A percentile compares a stretch with the other conserved stretches of the same genome.
phyloP scores from a whole-genome alignment of 2,113 vertebrate genomes.

The Grantiella picta region DNA sequence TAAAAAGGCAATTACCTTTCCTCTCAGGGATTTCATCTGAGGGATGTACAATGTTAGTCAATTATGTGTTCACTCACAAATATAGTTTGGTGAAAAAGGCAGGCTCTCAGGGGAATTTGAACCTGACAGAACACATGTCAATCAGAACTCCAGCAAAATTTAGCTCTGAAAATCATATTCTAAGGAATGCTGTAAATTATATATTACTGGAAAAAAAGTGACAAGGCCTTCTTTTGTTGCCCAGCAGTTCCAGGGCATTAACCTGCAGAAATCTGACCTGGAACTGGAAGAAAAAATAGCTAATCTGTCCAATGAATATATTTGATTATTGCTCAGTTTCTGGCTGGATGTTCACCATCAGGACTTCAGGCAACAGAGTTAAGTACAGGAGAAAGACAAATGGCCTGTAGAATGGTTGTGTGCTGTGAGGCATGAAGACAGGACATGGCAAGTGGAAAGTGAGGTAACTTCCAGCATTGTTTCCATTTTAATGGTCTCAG shows the following conservation, averaged over 20 bases:
- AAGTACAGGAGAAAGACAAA: background rate
- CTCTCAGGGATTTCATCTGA: background rate
- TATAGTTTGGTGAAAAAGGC: background rate
- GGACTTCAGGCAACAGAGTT: background rate
- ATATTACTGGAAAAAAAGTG: background rate
- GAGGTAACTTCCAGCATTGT: background rate
- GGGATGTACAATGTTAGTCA: background rate
- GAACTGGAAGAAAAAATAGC: background rate
- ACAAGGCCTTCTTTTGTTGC: background rate
- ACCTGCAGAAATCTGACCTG: background rate
- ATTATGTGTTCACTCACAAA: background rate
- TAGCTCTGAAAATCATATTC: background rate
- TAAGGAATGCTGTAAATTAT: background rate
- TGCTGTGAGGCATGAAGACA: background rate
- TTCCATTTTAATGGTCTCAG: background rate
- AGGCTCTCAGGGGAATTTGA: background rate
- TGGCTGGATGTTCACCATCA: background rate
- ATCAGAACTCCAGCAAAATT: background rate
- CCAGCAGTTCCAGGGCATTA: background rate
- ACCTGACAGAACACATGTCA: background rate
- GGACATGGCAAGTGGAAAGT: background rate
- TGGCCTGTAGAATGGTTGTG: background rate
- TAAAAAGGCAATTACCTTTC: slow-evolving; percentile 3
- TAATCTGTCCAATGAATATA: background rate
- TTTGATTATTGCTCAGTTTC: background rate